phyloP scores from a whole-genome alignment of 1,140 invertebrate species.

The Drosophila ercepeae region DNA sequence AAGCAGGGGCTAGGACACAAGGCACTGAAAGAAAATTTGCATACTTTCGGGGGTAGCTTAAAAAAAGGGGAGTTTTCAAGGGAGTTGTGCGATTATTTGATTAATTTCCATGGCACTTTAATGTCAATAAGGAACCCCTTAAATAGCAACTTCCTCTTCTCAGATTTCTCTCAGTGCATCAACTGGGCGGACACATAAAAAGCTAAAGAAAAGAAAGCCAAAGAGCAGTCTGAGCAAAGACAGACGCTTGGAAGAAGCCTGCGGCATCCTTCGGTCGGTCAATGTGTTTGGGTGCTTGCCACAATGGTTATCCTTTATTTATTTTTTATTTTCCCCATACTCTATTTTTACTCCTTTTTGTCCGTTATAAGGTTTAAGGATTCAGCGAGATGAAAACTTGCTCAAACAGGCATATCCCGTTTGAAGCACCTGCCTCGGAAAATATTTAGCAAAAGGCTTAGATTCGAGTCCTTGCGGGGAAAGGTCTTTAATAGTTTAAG shows the following conservation, averaged over 20 bases:
- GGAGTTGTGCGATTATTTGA: too few relatives aligned
- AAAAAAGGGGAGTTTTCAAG: too few relatives aligned
- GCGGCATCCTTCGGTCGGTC: slow-evolving; percentile 30
- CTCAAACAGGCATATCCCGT: slow-evolving; percentile 16
- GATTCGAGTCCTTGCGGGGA: not conserved
- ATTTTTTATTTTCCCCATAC: not conserved
- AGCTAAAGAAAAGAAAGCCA: not conserved
- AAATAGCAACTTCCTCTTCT: too few relatives aligned
- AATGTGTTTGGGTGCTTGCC: slow-evolving; percentile 39
- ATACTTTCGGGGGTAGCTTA: too few relatives aligned
- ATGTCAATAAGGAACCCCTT: too few relatives aligned
- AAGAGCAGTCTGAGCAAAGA: slow-evolving; percentile 7
- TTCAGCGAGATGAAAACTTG: not conserved
- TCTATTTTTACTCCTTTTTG: not conserved
- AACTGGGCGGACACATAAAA: not conserved
- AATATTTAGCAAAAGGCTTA: not conserved
- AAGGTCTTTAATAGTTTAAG: too few relatives aligned
- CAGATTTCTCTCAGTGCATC: slow-evolving; percentile 7
- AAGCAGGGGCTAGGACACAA: slow-evolving; percentile 25
- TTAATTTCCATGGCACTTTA: too few relatives aligned
- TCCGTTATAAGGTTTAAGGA: not conserved
- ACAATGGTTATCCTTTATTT: slow-evolving; percentile 28
- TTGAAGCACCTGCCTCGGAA: not conserved
- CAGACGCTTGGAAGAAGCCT: slow-evolving; percentile 17
- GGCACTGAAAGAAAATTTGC: slow-evolving; percentile 14